Conservation (phyloP, 2,797 vertebrate genomes). For the Euthynnus affinis region DNA sequence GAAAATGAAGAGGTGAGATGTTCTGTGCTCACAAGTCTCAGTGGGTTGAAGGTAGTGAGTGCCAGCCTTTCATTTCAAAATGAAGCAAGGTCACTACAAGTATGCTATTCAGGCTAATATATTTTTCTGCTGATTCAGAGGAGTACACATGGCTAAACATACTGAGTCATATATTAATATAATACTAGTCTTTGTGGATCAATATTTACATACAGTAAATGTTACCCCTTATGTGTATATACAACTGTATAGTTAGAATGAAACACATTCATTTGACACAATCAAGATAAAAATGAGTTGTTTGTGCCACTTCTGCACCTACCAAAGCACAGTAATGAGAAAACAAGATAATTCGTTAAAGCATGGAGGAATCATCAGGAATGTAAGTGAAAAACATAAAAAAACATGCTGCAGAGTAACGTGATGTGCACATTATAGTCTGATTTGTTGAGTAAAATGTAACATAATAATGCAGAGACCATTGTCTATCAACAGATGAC, state of each 20-base stretch:
- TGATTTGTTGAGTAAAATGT: constrained; percentile 7
- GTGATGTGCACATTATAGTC: background rate
- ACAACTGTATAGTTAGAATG: background rate
- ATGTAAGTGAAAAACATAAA: background rate
- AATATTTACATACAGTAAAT: background rate
- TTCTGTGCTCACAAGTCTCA: constrained; percentile 1
- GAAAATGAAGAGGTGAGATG: constrained; percentile 97
- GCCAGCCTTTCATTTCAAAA: constrained; percentile 33
- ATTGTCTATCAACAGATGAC: background rate
- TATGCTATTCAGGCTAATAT: background rate
- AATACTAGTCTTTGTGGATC: background rate
- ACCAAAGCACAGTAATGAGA: constrained; percentile 9
- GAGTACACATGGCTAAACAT: background rate
- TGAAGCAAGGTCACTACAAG: background rate
- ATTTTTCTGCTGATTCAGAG: constrained; percentile 5
- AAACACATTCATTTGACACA: background rate
- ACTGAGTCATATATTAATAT: background rate
- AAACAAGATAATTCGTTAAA: background rate
- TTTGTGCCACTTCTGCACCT: background rate
- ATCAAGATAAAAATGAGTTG: background rate
- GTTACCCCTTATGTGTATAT: no score
- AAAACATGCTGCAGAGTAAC: background rate
- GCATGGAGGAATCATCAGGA: background rate
- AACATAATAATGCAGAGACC: background rate
- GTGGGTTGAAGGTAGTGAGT: background rate